Base-by-base conservation (phyloP, 64 coral and sea anemone species). In the Dendrophyllia cribrosa region DNA sequence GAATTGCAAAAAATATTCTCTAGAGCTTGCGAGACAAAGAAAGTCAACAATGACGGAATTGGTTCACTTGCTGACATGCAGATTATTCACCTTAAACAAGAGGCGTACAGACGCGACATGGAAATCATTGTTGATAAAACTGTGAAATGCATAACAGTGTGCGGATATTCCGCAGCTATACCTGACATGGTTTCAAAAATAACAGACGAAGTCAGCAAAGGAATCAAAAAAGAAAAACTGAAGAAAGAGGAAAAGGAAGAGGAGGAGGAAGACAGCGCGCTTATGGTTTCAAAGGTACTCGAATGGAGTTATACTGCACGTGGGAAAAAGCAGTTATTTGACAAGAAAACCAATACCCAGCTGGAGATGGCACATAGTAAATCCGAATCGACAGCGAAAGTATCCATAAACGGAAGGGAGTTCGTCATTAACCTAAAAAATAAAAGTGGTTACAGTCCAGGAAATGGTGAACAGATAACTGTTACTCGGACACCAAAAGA, bases 1-100 rank as follows among this genome's bases (percentile, higher is more conserved):
- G 66, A 46, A 34, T 48, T 91, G 12, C 15, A 84, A 6, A 74
- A 91, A 74, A 15, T 59, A 43, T 84, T 91, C n/a, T 70, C 79
- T 5, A 43, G 82, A 0, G 79, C 58, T 7, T 91, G 68, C 9
- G 74, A 60, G 9, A 74, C 59, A 53, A 79, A 48, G 15, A 48
- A 25, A 45, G 55, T 93, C 43, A 43, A 62, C 6, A 48, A 51
- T 16, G 79, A 91, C n/a, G 78, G 19, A 9, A 72, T 91, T 17
- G 22, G 77, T 23, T 52, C 34, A 14, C 66, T 91, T n/a, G 85
- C 89, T 14, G 63, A 84, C 4, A 44, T 45, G 2, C 89, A 91
- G 17, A 12, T 85, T 26, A 62, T n/a, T 13, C 26, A 75, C 2
- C 70, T 91, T 6, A 44, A 63, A 15, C 24, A 25, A 0, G 61